Percentiles rank a stretch among this genome's conserved stretches.
These are phyloP conservation scores for Megaleporinus macrocephalus DNA, from an alignment of 2,113 vertebrate genomes.

Conservation along the genomic window DNA sequence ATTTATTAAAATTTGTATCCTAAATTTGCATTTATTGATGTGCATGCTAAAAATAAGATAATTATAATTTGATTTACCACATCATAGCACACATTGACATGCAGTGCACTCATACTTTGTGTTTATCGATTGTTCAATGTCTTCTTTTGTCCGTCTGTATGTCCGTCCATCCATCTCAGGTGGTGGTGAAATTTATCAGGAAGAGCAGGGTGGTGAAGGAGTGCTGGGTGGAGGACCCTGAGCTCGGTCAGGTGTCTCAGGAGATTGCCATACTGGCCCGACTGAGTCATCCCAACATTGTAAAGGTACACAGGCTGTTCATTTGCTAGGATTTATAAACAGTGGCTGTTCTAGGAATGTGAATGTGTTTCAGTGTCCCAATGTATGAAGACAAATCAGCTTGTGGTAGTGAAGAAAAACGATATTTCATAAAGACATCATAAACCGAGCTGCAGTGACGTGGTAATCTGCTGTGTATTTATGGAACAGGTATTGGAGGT, in stretches of 20 bases:
- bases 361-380: too few species aligned
- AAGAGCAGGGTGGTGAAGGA: slow-evolving; percentile 88
- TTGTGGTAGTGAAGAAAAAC: too few species aligned
- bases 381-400: too few species aligned
- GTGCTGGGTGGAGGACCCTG: slow-evolving; percentile 89
- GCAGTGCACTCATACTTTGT: too few species aligned
- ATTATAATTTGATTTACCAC: too few species aligned
- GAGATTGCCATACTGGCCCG: slow-evolving; percentile 88
- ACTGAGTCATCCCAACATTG: slow-evolving; percentile 86
- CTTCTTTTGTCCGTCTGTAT: neutral
- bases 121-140: neutral
- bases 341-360: too few species aligned
- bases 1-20: too few species aligned
- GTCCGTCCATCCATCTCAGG: slow-evolving; percentile 64
- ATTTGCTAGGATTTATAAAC: neutral
- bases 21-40: too few species aligned
- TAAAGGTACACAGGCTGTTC: slow-evolving; percentile 79
- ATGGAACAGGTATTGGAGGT: slow-evolving; percentile 84
- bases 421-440: too few species aligned
- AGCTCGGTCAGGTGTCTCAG: slow-evolving; percentile 86
- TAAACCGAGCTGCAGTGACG: neutral
- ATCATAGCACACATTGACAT: too few species aligned
- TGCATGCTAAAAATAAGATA: too few species aligned
- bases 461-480: slow-evolving; percentile 1
- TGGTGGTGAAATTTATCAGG: slow-evolving; percentile 93